Base-by-base conservation (phyloP, 1,140 invertebrate genomes). In the Aphelinus atriplicis region DNA sequence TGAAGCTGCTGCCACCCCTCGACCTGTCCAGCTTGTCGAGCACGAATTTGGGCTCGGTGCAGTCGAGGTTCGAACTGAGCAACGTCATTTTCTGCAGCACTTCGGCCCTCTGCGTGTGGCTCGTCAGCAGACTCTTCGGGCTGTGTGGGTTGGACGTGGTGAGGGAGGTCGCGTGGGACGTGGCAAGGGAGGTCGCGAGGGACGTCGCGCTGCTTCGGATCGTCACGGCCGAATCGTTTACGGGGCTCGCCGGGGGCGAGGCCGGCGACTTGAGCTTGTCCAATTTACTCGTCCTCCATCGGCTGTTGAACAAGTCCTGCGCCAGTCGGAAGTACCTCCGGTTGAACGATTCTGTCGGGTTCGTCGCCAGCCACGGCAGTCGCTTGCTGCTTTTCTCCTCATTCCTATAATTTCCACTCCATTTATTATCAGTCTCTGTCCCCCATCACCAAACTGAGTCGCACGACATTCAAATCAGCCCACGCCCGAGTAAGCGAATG, bases 51-150 rank as follows among this genome's bases (percentile, higher is more conserved):
- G 26, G 26, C 26, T 26, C 26, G 26, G 26, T 26, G 26, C 26
- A 26, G 3, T 65, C 63, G n/a, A 65, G 3, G 53, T 53, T 67
- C 1, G 65, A 5, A 43, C 65, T 67, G 2, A 67, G 53, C 7
- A 56, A 1, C 53, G 65, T 67, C 42, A 67, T 9, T 47, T 67
- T 67, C 65, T 66, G 64, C 64, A 67, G 42, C 10, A 67, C 65
- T 9, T 67, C 65, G 9, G 65, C 6, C 0, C n/a, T 67, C 9
- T 9, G 7, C 48, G n/a, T 10, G 26, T 5, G 7, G 50, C 10
- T 42, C n/a, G 63, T 42, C 50, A 6, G 62, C 47, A 10, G 3
- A 48, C 47, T n/a, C 26, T 42, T n/a, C 61, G 46, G 10, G 45
- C 43, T 26, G 26, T 26, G 26, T 26, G 26, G 26, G 26, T 26